Percentiles rank a stretch among this genome's conserved stretches.
Evolutionary conservation across 2,113 vertebrate species (phyloP).

Genomic region (Brachypodius melanocephalos): DNA sequence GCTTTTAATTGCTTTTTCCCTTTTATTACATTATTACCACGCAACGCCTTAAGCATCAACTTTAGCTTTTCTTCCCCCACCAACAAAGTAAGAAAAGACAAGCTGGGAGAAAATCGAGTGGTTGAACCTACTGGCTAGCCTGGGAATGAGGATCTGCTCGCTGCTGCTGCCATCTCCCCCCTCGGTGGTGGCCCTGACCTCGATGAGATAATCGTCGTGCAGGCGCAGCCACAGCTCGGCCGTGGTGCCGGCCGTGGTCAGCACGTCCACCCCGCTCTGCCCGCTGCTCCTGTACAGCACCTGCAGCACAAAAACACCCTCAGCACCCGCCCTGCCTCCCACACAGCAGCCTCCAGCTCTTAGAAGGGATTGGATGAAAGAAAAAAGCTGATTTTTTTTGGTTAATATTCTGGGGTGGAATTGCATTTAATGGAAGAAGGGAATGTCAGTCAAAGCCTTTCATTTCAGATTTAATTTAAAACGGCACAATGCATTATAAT

Average conservation of each 20-base stretch:
- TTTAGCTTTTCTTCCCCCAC: background rate
- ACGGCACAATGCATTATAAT: background rate
- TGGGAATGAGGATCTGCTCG: slow-evolving; percentile 89
- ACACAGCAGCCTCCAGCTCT: background rate
- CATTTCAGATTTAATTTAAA: background rate
- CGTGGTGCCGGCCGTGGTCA: slow-evolving; percentile 80
- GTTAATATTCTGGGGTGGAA: background rate
- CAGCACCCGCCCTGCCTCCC: no score
- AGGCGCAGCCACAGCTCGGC: slow-evolving; percentile 82
- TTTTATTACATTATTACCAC: background rate
- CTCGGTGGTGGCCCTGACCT: slow-evolving; percentile 84
- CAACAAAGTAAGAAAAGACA: background rate
- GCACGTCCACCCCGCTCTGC: slow-evolving; percentile 69
- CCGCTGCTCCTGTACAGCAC: slow-evolving; percentile 84
- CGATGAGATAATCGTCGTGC: slow-evolving; percentile 86
- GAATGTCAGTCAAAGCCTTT: background rate
- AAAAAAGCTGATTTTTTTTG: background rate
- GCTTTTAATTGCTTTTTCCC: slow-evolving; percentile 15
- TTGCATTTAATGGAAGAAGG: background rate
- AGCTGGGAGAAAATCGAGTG: background rate
- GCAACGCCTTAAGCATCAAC: background rate
- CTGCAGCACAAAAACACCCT: slow-evolving; percentile 52
- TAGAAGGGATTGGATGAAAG: background rate
- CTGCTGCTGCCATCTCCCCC: slow-evolving; percentile 89
- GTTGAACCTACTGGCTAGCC: slow-evolving; percentile 75